These are phyloP conservation scores for Coregonus sp. DNA, from an alignment of 2,797 vertebrate species.

Conservation along the genomic window DNA sequence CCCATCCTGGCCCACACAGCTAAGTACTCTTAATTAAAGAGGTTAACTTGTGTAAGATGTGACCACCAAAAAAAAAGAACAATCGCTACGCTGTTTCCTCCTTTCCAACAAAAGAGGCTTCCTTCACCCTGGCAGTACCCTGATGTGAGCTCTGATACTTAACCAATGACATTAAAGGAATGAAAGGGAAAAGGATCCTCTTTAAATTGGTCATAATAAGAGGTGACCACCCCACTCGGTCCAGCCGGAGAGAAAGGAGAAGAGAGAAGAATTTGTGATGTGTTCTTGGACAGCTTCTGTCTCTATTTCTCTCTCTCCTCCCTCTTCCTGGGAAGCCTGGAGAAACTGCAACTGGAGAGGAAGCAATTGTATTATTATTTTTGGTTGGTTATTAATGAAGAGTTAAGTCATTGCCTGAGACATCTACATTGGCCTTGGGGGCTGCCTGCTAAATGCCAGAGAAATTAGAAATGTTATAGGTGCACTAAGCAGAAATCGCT, in stretches of 20 bases:
- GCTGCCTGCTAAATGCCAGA: constrained; percentile 66
- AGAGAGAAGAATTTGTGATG: constrained; percentile 53
- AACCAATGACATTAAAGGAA: constrained; percentile 69
- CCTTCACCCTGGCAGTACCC: constrained; percentile 62
- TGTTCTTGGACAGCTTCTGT: constrained; percentile 48
- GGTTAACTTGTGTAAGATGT: constrained; percentile 81
- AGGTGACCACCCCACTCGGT: constrained; percentile 52
- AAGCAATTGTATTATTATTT: constrained; percentile 69
- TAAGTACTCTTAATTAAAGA: constrained; percentile 77
- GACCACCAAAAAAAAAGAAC: constrained; percentile 65
- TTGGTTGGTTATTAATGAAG: constrained; percentile 76
- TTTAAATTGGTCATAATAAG: constrained; percentile 67
- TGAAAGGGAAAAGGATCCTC: constrained; percentile 60
- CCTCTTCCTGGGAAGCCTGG: constrained; percentile 32
- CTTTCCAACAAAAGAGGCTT: constrained; percentile 64
- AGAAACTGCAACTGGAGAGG: constrained; percentile 64
- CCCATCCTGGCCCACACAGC: constrained; percentile 74
- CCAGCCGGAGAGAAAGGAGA: constrained; percentile 38
- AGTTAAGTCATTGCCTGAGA: constrained; percentile 75
- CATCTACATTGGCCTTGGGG: constrained; percentile 73
- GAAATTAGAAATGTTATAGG: constrained; percentile 75
- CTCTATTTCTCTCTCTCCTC: not conserved
- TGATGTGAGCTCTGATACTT: constrained; percentile 70
- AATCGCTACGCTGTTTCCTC: constrained; percentile 73
- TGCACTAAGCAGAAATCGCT: constrained; percentile 69